Base-by-base conservation (phyloP, 1,140 invertebrate species). In the Heliconius hewitsoni region DNA sequence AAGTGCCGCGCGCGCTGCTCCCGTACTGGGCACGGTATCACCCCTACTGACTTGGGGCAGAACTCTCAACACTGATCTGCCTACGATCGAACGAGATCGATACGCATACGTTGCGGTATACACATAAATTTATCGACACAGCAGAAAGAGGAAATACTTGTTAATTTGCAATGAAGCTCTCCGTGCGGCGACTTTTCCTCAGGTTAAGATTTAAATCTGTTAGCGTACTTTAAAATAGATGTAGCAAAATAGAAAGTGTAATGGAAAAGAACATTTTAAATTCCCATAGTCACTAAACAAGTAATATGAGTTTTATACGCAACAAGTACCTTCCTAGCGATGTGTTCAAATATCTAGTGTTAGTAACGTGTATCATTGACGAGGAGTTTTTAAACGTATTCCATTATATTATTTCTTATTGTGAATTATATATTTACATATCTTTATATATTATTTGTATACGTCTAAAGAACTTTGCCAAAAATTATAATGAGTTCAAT, bases 1-100 rank as follows among this genome's bases (percentile, higher is more conserved):
- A 91, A 90, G 81, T 93, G 92, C 85, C 88, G 87, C 82, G 70
- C 91, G 92, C 89, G 91, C 91, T 91, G 92, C 91, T 77, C 92
- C 93, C 85, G 87, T 94, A 78, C 88, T 94, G 73, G 93, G 93
- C 88, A 94, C 93, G 85, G 92, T 94, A 66, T 94, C 93, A 34
- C 93, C 93, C 9, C 89, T 94, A 19, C 86, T 94, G 77, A 93
- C 90, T 18, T 94, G 93, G 93, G 93, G 93, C 79, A 86, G 92
- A 81, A 94, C 93, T 9, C 90, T 94, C 76, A 92, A 94, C 89
- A 92, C 92, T 85, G 90, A 94, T 73, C 78, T 93, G 81, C 91
- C 91, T 16, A 83, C 84, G 37, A 75, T 85, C 19, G 86, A 89
- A 30, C 83, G 82, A 76, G 85, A 93, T 79, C 85, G 89, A 73